Conservation (phyloP, 2,888 invertebrate species). For the Copidosoma aretas region DNA sequence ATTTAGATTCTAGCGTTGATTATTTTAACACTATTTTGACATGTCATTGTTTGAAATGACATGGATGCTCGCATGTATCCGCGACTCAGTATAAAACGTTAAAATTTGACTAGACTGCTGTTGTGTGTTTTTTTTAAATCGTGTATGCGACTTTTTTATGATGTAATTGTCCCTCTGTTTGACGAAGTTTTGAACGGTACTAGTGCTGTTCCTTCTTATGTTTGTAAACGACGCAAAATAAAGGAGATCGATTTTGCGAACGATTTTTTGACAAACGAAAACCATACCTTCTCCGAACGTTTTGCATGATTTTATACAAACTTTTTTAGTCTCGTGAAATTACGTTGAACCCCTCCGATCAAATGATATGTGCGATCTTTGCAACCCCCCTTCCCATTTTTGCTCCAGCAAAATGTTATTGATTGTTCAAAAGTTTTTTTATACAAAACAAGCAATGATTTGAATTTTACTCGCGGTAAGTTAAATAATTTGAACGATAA, state of each 20-base stretch:
- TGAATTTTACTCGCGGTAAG: conserved; percentile 24
- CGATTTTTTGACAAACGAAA: conserved; percentile 19
- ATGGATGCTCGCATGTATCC: not conserved
- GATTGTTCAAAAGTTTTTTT: conserved; percentile 21
- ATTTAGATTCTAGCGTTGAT: conserved; percentile 13
- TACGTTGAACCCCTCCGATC: conserved; percentile 14
- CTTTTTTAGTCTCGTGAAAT: conserved; percentile 24
- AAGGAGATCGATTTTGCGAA: conserved; percentile 12
- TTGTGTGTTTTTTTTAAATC: conserved; percentile 11
- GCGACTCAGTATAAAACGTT: not conserved
- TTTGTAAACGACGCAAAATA: too few relatives aligned
- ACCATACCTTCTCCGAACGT: not conserved
- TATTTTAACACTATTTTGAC: conserved; percentile 2
- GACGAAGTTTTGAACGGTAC: not conserved
- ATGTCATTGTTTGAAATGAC: not conserved
- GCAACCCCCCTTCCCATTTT: not conserved
- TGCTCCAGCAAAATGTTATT: conserved; percentile 28
- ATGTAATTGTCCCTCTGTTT: conserved; percentile 10
- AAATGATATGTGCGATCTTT: too few relatives aligned
- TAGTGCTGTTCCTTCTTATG: too few relatives aligned
- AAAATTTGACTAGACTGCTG: not conserved
- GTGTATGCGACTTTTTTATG: conserved; percentile 20
- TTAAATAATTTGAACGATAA: conserved; percentile 8
- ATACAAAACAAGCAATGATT: conserved; percentile 19
- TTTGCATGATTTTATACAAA: not conserved